These are phyloP conservation scores for Distichodus sexfasciatus DNA, from an alignment of 2,797 vertebrate species.

Conservation along the genomic window DNA sequence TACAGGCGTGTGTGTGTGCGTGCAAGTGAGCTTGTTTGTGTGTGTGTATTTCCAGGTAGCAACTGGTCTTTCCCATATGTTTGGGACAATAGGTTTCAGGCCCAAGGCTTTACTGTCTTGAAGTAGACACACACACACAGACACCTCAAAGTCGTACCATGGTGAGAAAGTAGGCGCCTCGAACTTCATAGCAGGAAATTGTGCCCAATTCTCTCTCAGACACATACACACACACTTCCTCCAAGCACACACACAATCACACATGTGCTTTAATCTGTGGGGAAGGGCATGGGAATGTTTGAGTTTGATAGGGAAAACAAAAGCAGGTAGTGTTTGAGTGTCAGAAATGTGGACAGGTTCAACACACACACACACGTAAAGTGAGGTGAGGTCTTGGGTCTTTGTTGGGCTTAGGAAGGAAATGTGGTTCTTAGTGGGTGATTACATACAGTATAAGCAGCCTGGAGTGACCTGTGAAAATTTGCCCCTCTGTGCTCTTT, in stretches of 20 bases:
- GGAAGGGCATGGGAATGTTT: neutral
- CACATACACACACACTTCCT: neutral
- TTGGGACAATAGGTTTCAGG: constrained; percentile 30
- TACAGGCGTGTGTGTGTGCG: too few species aligned
- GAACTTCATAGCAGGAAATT: constrained; percentile 40
- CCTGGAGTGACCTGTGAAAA: too few species aligned
- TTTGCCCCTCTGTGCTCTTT: too few species aligned
- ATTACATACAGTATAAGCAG: too few species aligned
- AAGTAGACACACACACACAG: constrained; percentile 21
- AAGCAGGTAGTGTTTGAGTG: neutral
- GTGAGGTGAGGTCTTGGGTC: neutral
- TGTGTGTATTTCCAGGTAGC: constrained; percentile 24
- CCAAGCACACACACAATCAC: constrained; percentile 1
- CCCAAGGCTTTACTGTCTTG: constrained; percentile 6
- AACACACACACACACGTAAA: too few species aligned
- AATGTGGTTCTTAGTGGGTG: neutral
- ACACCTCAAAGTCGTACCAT: neutral
- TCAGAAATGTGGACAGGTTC: neutral
- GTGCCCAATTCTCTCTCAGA: constrained; percentile 36
- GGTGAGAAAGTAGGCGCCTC: constrained; percentile 43
- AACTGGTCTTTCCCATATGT: constrained; percentile 25
- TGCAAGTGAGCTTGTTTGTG: too few species aligned
- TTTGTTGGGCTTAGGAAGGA: neutral
- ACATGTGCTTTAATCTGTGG: constrained; percentile 3
- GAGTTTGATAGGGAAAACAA: neutral